phyloP scores from a whole-genome alignment of 2,888 invertebrate genomes.

The Leuctra nigra region DNA sequence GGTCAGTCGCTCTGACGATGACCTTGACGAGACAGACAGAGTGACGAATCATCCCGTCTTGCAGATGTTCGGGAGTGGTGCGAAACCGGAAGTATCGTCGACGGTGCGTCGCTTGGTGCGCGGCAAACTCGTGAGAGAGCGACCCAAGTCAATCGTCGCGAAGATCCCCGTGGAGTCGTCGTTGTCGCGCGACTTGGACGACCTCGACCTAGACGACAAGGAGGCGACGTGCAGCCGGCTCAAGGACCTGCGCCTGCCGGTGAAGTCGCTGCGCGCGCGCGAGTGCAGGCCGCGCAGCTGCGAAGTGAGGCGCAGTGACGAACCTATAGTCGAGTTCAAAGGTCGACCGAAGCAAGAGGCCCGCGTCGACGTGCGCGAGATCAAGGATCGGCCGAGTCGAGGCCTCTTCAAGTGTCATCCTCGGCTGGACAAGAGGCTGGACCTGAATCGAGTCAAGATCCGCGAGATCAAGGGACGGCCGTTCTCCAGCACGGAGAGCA shows the following conservation, averaged over 20 bases:
- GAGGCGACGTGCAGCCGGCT: conserved; percentile 61
- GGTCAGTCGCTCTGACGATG: conserved; percentile 71
- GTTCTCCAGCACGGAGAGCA: conserved; percentile 78
- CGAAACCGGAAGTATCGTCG: conserved; percentile 29
- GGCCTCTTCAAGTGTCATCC: too few relatives aligned
- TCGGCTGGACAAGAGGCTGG: too few relatives aligned
- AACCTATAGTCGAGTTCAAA: conserved; percentile 40
- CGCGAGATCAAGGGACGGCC: conserved; percentile 55
- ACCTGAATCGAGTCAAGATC: conserved; percentile 32
- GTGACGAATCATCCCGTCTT: conserved; percentile 74
- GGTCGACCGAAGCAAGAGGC: conserved; percentile 22
- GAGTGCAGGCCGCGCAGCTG: conserved; percentile 47
- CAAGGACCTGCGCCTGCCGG: conserved; percentile 66
- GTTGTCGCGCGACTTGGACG: conserved; percentile 39
- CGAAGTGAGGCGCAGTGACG: conserved; percentile 63
- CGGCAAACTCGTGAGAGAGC: conserved; percentile 37
- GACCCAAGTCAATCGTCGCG: conserved; percentile 55
- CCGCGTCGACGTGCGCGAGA: not conserved
- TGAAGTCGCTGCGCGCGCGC: conserved; percentile 58
- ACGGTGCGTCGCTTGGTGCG: conserved; percentile 46
- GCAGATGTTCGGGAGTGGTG: conserved; percentile 31
- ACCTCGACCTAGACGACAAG: conserved; percentile 40
- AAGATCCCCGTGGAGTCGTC: conserved; percentile 43
- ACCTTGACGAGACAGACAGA: conserved; percentile 73
- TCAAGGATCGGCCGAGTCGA: too few relatives aligned